Evolutionary conservation across 1,140 invertebrate species (phyloP), one percentile per base, ranked within the genome.

Genomic region (Pseudachorutes palmiensis): DNA sequence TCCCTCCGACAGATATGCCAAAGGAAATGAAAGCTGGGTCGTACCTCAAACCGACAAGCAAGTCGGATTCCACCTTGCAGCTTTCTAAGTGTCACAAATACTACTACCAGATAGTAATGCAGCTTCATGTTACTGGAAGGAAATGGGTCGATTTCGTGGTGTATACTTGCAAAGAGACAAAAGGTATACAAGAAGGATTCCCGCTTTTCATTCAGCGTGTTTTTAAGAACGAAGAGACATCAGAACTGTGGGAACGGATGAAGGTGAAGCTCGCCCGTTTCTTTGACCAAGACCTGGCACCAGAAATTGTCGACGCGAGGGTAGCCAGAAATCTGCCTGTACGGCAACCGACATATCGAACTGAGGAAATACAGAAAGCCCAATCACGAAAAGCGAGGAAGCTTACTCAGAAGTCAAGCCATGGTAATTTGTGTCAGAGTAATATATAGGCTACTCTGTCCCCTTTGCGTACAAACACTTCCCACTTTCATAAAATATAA

Each of bases 71-170:
- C 36, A 41, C 36, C 5, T 19, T 41, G 5, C 5, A 41, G 36
- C 78, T 76, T 55, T 41, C 36, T 9, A 68, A 65, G 67, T 74
- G 62, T 33, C 76, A 79, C 67, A n/a, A 68, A 24, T 78, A 78
- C 68, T 80, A 76, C 68, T 78, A 75, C 68, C 79, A 80, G 70
- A 66, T 79, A 32, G 77, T 79, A 65, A 77, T 77, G 28, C 78
- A 80, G 59, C 57, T 80, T 14, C 74, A 73, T 32, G 66, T 80
- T 0, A 77, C 76, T 2, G 68, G 72, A 28, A 45, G 75, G 59
- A 58, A 72, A n/a, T 77, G 75, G 67, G 78, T 78, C 66, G 74
- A 79, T 58, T 78, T 79, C 70, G 72, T 71, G 22, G 49, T 80
- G 0, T 80, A 73, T 72, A 77, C 77, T 1, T 69, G 14, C 68